phyloP scores from a whole-genome alignment of 2,113 vertebrate genomes.

The Nymphicus hollandicus region DNA sequence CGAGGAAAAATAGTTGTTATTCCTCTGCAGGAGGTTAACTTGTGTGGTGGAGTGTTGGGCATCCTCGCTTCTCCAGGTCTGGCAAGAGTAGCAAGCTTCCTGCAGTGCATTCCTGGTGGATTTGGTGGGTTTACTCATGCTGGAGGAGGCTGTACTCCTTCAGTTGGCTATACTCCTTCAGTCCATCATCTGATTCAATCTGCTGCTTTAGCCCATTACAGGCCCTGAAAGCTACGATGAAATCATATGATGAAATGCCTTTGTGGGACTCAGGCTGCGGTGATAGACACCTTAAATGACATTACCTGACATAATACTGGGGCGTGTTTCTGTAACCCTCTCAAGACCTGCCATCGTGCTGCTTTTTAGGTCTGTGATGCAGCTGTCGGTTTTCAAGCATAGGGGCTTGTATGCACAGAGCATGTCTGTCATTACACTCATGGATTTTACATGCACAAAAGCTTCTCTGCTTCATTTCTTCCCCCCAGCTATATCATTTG shows the following conservation, averaged over 20 bases:
- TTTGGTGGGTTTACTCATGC: neutral
- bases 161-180: neutral
- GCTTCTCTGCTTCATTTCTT: neutral
- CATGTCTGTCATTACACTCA: neutral
- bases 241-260: neutral
- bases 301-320: neutral
- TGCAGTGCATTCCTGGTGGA: neutral
- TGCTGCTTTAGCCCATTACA: neutral
- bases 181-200: neutral
- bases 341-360: neutral
- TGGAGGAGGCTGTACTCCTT: neutral
- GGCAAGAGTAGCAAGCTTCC: neutral
- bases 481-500: neutral
- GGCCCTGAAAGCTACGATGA: neutral
- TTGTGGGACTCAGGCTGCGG: neutral
- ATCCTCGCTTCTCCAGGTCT: neutral
- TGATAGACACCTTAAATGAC: neutral
- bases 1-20: neutral
- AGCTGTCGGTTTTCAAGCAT: neutral
- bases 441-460: neutral
- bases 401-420: neutral
- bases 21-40: neutral
- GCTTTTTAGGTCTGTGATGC: neutral
- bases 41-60: neutral
- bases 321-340: neutral